These are phyloP conservation scores for Orthosia cruda DNA, from an alignment of 2,888 invertebrate species.

Conservation along the genomic window DNA sequence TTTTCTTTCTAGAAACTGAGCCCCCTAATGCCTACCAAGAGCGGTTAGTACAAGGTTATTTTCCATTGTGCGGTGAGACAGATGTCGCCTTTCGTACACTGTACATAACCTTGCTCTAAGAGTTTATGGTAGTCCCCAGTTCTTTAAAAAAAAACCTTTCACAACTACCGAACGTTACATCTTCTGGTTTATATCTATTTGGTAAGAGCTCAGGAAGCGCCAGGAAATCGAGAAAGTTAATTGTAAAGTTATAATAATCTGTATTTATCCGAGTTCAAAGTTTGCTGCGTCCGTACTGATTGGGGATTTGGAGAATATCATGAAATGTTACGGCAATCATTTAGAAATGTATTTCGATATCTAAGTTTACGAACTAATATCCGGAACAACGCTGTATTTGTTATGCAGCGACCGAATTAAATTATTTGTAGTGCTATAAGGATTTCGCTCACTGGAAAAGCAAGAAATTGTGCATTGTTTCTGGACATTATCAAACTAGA, in stretches of 20 bases:
- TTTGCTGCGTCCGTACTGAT: constrained; percentile 31
- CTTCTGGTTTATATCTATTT: not conserved
- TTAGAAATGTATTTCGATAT: constrained; percentile 3
- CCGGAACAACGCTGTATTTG: not conserved
- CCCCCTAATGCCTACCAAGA: no score
- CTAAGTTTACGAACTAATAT: constrained; percentile 13
- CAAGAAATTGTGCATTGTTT: not conserved
- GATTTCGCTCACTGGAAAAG: not conserved
- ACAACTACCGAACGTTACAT: no score
- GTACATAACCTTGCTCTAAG: no score
- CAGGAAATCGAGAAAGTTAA: constrained; percentile 44
- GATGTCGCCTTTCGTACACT: no score
- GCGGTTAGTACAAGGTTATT: no score
- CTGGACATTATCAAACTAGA: no score
- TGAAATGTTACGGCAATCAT: constrained; percentile 17
- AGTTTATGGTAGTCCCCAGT: no score
- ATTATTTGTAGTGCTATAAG: not conserved
- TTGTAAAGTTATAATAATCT: constrained; percentile 45
- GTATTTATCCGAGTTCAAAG: constrained; percentile 27
- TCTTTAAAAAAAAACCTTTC: no score
- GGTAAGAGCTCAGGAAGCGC: not conserved
- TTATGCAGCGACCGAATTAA: not conserved
- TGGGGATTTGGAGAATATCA: constrained; percentile 23
- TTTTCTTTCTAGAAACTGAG: no score
- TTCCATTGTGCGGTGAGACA: no score